These are phyloP conservation scores for Yponomeuta sedellus DNA, from an alignment of 2,888 invertebrate species.

Conservation along the genomic window DNA sequence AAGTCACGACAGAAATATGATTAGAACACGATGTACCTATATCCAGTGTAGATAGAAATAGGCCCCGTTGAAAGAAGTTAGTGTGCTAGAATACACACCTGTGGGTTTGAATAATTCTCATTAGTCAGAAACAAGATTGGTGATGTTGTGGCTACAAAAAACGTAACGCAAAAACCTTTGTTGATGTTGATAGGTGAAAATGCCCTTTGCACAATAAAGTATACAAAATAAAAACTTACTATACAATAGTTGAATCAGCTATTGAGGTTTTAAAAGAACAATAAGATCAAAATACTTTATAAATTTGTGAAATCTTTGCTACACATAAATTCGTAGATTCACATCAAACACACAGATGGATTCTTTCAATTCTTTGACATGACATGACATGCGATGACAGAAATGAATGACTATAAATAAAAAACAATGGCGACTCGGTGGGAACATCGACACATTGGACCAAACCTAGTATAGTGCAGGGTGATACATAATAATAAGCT, in stretches of 20 bases:
- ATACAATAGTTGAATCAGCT: neutral
- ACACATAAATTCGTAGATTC: neutral
- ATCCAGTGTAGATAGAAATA: too few relatives aligned
- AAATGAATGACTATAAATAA: too few relatives aligned
- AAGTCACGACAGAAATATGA: too few relatives aligned
- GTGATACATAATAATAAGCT: too few relatives aligned
- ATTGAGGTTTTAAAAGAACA: neutral
- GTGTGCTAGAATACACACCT: neutral
- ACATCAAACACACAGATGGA: neutral
- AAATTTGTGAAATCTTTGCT: too few relatives aligned
- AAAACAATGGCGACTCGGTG: neutral
- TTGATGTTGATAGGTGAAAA: neutral
- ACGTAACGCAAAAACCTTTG: neutral
- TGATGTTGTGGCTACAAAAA: neutral
- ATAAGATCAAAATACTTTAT: too few relatives aligned
- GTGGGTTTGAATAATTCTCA: neutral
- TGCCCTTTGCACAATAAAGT: neutral
- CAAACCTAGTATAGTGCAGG: neutral
- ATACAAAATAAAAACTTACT: neutral
- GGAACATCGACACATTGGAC: neutral
- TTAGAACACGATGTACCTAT: too few relatives aligned
- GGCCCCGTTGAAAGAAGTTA: too few relatives aligned
- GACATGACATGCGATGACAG: neutral
- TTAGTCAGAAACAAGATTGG: neutral
- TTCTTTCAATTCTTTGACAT: neutral